Evolutionary conservation across 2,797 vertebrate species (phyloP).

Genomic region (Bradypodion ventrale): DNA sequence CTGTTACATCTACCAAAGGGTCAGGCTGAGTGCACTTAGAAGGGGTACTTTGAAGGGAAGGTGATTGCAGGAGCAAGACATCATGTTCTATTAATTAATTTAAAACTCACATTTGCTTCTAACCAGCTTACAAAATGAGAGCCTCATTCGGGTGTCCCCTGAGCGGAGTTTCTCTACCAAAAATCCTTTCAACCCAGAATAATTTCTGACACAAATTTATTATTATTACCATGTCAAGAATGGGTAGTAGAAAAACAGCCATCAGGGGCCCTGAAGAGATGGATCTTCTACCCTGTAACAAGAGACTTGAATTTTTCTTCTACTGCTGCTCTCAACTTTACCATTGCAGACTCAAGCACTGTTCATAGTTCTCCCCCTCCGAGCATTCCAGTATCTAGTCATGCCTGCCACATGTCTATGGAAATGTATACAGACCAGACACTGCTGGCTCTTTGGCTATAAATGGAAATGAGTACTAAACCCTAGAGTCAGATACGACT

Average conservation of each 20-base stretch:
- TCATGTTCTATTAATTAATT: slow-evolving; percentile 22
- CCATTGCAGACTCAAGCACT: not conserved
- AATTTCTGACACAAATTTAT: too few species aligned
- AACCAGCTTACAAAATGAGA: slow-evolving; percentile 39
- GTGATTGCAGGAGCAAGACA: not conserved
- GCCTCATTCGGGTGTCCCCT: too few species aligned
- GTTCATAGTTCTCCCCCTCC: not conserved
- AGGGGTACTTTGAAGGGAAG: slow-evolving; percentile 10
- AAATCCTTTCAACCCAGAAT: too few species aligned
- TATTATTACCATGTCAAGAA: not conserved
- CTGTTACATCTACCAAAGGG: slow-evolving; percentile 26
- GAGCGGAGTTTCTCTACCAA: too few species aligned
- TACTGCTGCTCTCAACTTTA: not conserved
- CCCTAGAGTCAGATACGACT: too few species aligned
- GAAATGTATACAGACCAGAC: too few species aligned
- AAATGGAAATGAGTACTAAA: too few species aligned
- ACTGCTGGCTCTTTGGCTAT: too few species aligned
- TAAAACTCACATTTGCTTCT: slow-evolving; percentile 45
- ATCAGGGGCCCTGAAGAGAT: not conserved
- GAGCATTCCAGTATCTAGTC: too few species aligned
- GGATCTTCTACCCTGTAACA: too few species aligned
- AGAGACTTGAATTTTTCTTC: not conserved
- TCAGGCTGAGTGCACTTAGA: slow-evolving; percentile 30
- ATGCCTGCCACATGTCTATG: too few species aligned
- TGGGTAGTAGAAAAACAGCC: not conserved